Conservation (phyloP, 2,888 invertebrate genomes). For the Papilio gigon region DNA sequence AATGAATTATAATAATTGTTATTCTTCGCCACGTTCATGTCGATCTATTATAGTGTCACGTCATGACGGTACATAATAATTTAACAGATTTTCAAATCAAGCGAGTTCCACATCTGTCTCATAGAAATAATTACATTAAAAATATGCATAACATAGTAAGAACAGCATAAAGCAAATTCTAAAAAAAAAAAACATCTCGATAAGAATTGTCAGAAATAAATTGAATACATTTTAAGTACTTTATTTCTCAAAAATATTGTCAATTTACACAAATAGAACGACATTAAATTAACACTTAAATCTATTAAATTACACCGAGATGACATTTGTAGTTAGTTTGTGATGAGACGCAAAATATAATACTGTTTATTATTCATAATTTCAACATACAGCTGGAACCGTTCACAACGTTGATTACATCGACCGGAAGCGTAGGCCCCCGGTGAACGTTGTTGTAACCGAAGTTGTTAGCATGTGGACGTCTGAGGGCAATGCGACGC, state of each 20-base stretch:
- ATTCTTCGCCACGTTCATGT: slow-evolving; percentile 23
- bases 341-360: slow-evolving; percentile 25
- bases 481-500: slow-evolving; percentile 52
- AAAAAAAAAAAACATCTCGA: neutral
- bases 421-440: no score
- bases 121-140: no score
- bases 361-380: slow-evolving; percentile 18
- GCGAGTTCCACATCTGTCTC: no score
- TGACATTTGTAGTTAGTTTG: slow-evolving; percentile 6
- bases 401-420: no score
- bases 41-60: neutral
- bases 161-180: neutral
- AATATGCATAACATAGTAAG: no score
- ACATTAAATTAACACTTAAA: slow-evolving; percentile 7
- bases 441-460: neutral
- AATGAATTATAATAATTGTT: slow-evolving; percentile 22
- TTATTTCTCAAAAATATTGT: slow-evolving; percentile 2
- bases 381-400: neutral
- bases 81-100: neutral
- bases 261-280: neutral
- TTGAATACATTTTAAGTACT: neutral
- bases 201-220: neutral
- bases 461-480: slow-evolving; percentile 50
- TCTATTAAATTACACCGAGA: neutral
- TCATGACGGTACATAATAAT: neutral